phyloP scores from a whole-genome alignment of 2,888 invertebrate species.

The Drosophila barbarae region DNA sequence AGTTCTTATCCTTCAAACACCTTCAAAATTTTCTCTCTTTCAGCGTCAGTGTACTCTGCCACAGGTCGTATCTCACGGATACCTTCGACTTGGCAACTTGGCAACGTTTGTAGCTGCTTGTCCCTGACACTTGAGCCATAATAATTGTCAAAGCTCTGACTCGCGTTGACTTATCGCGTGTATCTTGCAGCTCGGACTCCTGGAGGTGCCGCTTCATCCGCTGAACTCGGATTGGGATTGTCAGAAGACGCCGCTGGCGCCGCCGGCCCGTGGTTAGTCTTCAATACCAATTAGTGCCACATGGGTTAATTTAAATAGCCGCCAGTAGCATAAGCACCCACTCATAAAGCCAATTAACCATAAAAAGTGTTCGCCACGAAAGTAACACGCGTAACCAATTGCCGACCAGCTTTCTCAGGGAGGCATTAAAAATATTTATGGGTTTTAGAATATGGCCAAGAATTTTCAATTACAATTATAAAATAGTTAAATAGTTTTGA shows the following conservation, averaged over 20 bases:
- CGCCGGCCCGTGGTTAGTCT: slow-evolving; percentile 48
- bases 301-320: slow-evolving; percentile 44
- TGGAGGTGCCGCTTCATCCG: slow-evolving; percentile 47
- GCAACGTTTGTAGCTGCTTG: slow-evolving; percentile 37
- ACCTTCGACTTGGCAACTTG: slow-evolving; percentile 61
- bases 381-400: slow-evolving; percentile 18
- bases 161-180: slow-evolving; percentile 64
- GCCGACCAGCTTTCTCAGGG: slow-evolving; percentile 24
- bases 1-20: neutral
- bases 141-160: slow-evolving; percentile 74
- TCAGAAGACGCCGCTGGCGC: slow-evolving; percentile 64
- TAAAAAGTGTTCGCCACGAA: slow-evolving; percentile 17
- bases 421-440: slow-evolving; percentile 47
- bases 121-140: slow-evolving; percentile 69
- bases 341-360: slow-evolving; percentile 51
- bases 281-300: slow-evolving; percentile 64
- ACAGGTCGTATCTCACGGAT: slow-evolving; percentile 60
- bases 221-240: slow-evolving; percentile 62
- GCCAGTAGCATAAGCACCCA: slow-evolving; percentile 45
- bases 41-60: slow-evolving; percentile 17
- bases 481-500: neutral
- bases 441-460: slow-evolving; percentile 30
- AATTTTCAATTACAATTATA: slow-evolving; percentile 31
- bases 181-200: slow-evolving; percentile 13
- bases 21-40: too few species aligned